Percentiles rank a stretch among this genome's conserved stretches.
These are phyloP conservation scores for Hyaena hyaena DNA, from an alignment of 2,113 vertebrate species.

Conservation along the genomic window DNA sequence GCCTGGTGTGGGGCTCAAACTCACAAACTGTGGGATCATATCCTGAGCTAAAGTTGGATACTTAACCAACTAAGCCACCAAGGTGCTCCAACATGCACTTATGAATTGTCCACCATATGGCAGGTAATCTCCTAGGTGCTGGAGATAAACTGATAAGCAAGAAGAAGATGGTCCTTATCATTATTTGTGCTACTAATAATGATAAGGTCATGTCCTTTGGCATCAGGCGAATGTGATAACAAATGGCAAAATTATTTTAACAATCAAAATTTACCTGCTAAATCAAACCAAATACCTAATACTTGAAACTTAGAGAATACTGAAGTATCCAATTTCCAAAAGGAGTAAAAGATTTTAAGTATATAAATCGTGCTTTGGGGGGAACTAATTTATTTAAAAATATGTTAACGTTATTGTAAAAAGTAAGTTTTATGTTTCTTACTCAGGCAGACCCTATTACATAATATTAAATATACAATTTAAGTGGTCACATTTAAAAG, in stretches of 20 bases:
- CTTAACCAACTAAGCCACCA: no score
- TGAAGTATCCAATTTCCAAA: background rate
- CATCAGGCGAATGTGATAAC: background rate
- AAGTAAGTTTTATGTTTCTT: background rate
- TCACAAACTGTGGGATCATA: no score
- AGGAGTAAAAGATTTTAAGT: background rate
- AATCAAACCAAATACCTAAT: background rate
- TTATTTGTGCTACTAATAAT: background rate
- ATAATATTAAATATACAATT: background rate
- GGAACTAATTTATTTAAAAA: slow-evolving; percentile 22
- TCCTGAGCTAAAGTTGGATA: no score
- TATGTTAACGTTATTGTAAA: background rate
- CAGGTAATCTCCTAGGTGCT: background rate
- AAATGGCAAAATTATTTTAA: background rate
- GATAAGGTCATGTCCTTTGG: background rate
- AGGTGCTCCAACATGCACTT: background rate
- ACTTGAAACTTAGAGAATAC: background rate
- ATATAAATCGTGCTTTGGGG: background rate
- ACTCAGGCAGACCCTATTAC: background rate
- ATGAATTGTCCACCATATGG: background rate
- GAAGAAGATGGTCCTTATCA: background rate
- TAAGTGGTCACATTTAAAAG: background rate
- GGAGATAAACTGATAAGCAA: background rate
- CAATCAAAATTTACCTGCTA: background rate
- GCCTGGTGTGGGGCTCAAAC: no score